A percentile compares a stretch with the other conserved stretches of the same genome.
phyloP scores from a whole-genome alignment of 2,888 invertebrate genomes.

The Melieria omissa region DNA sequence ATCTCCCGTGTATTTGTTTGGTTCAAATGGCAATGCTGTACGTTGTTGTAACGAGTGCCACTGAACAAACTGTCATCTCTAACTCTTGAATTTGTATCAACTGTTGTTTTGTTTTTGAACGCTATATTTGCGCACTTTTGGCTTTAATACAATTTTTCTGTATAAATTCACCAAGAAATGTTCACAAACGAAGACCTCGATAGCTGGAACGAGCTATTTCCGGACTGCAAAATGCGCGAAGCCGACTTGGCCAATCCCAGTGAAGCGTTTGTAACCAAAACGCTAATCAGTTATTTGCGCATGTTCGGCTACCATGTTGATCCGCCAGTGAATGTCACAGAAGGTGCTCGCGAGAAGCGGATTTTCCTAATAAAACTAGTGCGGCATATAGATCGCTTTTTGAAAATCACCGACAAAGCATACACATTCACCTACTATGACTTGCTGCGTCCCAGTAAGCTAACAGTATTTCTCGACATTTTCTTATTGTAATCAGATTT shows the following conservation, averaged over 20 bases:
- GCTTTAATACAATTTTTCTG: neutral
- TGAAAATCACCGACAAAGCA: conserved; percentile 58
- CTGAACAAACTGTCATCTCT: too few relatives aligned
- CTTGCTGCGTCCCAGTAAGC: conserved; percentile 57
- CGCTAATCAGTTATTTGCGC: conserved; percentile 54
- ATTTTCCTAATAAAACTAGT: conserved; percentile 54
- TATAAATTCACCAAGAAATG: conserved; percentile 40
- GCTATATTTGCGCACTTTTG: too few relatives aligned
- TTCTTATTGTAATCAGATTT: neutral
- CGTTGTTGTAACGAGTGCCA: too few relatives aligned
- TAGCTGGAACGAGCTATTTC: conserved; percentile 56
- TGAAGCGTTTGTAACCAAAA: conserved; percentile 54
- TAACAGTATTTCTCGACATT: neutral
- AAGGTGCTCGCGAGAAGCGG: conserved; percentile 52
- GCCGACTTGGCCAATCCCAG: conserved; percentile 54
- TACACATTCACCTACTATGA: conserved; percentile 57
- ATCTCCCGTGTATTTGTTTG: too few relatives aligned
- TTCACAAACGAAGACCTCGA: conserved; percentile 49
- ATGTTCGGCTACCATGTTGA: conserved; percentile 58
- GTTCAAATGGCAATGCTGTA: too few relatives aligned
- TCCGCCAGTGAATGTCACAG: conserved; percentile 47
- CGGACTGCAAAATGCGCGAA: conserved; percentile 54
- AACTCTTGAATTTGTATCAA: too few relatives aligned
- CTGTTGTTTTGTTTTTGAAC: too few relatives aligned
- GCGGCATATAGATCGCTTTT: conserved; percentile 57